Conservation (phyloP, 2,113 vertebrate genomes). For the Nannospalax galili region DNA sequence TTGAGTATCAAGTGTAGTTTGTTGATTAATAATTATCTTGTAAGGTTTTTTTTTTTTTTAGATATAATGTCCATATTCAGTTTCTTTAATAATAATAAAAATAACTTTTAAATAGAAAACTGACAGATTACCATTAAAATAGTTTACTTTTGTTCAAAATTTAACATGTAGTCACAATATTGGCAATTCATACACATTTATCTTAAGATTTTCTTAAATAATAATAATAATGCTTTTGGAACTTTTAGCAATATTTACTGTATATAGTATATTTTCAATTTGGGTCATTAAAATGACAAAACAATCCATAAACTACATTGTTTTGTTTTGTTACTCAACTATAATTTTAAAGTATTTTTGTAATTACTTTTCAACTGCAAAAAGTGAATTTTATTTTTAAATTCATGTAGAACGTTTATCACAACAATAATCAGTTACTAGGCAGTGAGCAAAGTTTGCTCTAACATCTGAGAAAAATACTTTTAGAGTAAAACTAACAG, state of each 20-base stretch:
- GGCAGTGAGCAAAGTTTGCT: background rate
- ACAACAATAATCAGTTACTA: background rate
- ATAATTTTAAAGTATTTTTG: background rate
- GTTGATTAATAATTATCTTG: background rate
- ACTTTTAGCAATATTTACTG: background rate
- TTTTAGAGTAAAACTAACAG: background rate
- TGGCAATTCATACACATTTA: background rate
- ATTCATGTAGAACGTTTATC: background rate
- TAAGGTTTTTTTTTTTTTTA: background rate
- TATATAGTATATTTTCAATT: background rate
- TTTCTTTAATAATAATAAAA: background rate
- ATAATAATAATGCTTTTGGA: background rate
- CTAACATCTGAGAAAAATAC: background rate
- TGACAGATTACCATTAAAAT: background rate
- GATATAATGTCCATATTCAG: background rate
- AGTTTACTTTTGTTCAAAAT: background rate
- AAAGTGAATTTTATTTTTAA: background rate
- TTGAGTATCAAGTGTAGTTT: background rate
- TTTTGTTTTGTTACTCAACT: background rate
- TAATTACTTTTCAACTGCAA: constrained; percentile 8
- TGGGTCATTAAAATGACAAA: constrained; percentile 16
- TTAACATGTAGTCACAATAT: background rate
- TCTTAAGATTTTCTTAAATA: background rate
- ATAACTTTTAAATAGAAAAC: background rate
- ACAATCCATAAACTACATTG: background rate